Evolutionary conservation across 2,797 vertebrate species (phyloP), one percentile per base, ranked within the genome.

Genomic region (Gephyroberyx darwinii): DNA sequence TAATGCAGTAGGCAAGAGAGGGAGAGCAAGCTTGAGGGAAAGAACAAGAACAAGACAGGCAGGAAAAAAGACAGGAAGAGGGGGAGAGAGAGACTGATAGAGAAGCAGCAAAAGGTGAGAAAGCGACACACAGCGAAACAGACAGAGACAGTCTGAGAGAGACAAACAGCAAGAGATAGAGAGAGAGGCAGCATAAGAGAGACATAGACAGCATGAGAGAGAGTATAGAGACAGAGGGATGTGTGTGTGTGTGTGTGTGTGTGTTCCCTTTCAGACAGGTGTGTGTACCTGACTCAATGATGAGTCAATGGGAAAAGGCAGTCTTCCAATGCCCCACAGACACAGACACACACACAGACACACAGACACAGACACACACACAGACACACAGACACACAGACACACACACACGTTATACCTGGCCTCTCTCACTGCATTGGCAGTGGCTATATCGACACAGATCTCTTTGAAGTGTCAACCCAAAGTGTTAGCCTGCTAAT

Each of bases 41-140:
- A 41, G 17, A 55, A 63, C 19, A 64, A 39, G 45, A 33, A 80
- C 52, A 72, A 65, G 71, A 84, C 73, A 81, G 60, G 65, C 33
- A 62, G 41, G 65, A 31, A 71, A 65, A 57, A 16, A 52, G 37
- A 12, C 31, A 57, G 17, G 48, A 63, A 12, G 31, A 16, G 50
- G 26, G 71, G 58, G 56, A 37, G 31, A 55, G 33, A 35, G 20
- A 52, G 17, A 13, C 14, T 43, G 51, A 51, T 54, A 39, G 43
- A 58, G 31, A 22, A 52, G 43, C 30, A 71, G 41, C 14, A n/a
- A 12, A 33, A 9, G 33, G 57, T 16, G 65, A 37, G 45, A 64
- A 45, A 63, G 65, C 35, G 60, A 57, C 61, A 69, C 0, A n/a
- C 26, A 26, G 26, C 26, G 55, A 53, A 58, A 69, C 31, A 62